phyloP scores from a whole-genome alignment of 2,113 vertebrate species.

The Haplochromis burtoni region DNA sequence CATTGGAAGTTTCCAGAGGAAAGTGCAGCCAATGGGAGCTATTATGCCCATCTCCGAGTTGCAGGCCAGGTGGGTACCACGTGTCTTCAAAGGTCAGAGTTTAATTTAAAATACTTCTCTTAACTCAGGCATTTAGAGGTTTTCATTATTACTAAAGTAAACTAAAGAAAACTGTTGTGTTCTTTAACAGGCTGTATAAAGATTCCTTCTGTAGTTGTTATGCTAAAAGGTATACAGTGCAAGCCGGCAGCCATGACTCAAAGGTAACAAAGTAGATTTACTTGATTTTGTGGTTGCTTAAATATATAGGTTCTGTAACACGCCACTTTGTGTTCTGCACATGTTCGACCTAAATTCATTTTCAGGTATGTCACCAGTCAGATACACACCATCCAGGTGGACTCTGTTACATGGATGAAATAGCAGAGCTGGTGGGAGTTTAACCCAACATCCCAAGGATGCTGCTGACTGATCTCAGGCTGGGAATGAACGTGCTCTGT shows the following conservation, averaged over 20 bases:
- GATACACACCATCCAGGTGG: background rate
- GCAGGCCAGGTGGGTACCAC: background rate
- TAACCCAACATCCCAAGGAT: background rate
- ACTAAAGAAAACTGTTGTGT: background rate
- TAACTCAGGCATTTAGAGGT: background rate
- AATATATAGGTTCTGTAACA: background rate
- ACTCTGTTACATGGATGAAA: background rate
- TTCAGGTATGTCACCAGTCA: background rate
- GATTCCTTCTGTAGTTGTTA: background rate
- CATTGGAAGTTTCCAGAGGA: background rate
- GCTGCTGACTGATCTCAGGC: background rate
- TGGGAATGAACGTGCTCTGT: background rate
- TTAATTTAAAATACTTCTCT: background rate
- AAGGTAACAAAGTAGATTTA: background rate
- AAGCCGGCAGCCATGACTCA: fast-evolving
- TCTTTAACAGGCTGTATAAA: background rate
- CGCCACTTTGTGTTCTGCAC: background rate
- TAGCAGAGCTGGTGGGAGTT: background rate
- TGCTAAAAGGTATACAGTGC: fast-evolving
- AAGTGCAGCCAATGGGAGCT: background rate
- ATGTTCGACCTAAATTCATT: background rate
- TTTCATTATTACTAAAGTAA: background rate
- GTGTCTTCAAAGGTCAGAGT: background rate
- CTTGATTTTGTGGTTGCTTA: background rate
- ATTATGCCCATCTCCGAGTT: background rate